phyloP scores from a whole-genome alignment of 2,888 invertebrate species.

The Aradus depressus region DNA sequence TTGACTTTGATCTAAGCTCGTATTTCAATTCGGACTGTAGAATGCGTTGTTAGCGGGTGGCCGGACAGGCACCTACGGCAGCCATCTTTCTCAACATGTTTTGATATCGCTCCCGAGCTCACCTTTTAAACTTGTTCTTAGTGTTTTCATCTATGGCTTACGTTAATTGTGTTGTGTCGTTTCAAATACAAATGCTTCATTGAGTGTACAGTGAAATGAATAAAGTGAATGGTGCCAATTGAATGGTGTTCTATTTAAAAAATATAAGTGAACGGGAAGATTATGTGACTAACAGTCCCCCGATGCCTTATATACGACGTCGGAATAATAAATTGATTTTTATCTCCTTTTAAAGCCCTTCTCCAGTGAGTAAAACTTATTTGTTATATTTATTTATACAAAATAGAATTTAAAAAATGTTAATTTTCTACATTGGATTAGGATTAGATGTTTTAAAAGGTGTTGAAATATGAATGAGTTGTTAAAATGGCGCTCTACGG shows the following conservation, averaged over 20 bases:
- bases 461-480: not conserved
- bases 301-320: too few relatives aligned
- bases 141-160: too few relatives aligned
- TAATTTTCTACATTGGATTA: not conserved
- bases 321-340: not conserved
- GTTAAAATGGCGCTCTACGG: conserved; percentile 18
- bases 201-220: too few relatives aligned
- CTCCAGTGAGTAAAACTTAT: conserved; percentile 1
- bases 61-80: conserved; percentile 5
- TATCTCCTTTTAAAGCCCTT: not conserved
- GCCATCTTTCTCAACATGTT: conserved; percentile 19
- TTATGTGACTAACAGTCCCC: too few relatives aligned
- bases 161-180: too few relatives aligned
- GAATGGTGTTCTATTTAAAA: too few relatives aligned
- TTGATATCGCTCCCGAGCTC: conserved; percentile 10
- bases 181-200: too few relatives aligned
- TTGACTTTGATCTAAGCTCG: conserved; percentile 9
- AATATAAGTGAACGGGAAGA: too few relatives aligned
- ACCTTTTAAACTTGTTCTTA: too few relatives aligned
- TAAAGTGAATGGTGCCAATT: too few relatives aligned
- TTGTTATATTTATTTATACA: conserved; percentile 1
- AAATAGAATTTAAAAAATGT: conserved; percentile 3
- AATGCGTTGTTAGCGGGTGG: conserved; percentile 13
- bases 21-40: conserved; percentile 15
- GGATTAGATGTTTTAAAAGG: not conserved